Evolutionary conservation across 2,113 vertebrate genomes (phyloP), one percentile per base, ranked within the genome.

Genomic region (Urocitellus parryii): DNA sequence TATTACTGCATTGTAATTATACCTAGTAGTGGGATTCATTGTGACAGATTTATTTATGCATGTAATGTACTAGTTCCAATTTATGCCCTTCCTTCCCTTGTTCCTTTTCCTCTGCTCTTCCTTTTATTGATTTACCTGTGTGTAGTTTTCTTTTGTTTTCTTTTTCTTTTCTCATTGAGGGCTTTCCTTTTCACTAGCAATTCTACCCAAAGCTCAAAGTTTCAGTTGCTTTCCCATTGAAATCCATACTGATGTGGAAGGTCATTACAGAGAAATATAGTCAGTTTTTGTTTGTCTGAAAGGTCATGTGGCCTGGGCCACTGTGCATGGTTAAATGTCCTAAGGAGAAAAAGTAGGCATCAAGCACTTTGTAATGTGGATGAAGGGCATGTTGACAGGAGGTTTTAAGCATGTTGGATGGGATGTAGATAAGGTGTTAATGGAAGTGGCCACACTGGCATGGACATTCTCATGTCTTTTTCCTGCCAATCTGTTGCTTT

Each of bases 231-330:
- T 29, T 88, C 45, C 6, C 25, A 12, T 14, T 56, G 27, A 58
- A 77, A 81, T 87, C 58, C 48, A 1, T 27, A 90, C 39, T 58
- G 58, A 89, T 3, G 34, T 84, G 2, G 29, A 32, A 94, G 45
- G 16, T 78, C 42, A 27, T 22, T 3, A 56, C 48, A 72, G 85
- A 65, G 27, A 83, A 48, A 22, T 9, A 51, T 92, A 32, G 63
- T 48, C 34, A 86, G 24, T 70, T 61, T 95, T 92, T 78, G 25
- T 93, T 79, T 45, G 29, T 79, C 76, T 88, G 77, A 82, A 85
- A 85, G 34, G 42, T 92, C 76, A 34, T 67, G 61, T 13, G 42
- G 4, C 34, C 42, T 80, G 68, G 14, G 6, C 51, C 37, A 24
- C 56, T 70, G 11, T 70, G 58, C 7, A 78, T 51, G 5, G n/a